phyloP scores from a whole-genome alignment of 2,888 invertebrate genomes.

The Brenthis daphne region DNA sequence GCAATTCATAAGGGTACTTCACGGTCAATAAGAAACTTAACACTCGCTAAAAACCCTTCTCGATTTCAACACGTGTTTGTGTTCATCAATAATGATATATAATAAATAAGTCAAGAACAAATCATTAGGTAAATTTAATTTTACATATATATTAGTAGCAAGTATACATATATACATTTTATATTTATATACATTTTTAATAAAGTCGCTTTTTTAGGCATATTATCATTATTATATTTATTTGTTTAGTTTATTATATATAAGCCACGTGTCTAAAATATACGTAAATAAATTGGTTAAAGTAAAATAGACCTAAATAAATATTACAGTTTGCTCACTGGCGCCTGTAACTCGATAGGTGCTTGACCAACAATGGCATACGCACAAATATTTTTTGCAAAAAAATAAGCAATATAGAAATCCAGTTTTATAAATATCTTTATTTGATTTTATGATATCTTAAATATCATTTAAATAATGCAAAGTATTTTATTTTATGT shows the following conservation, averaged over 20 bases:
- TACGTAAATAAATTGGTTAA: conserved; percentile 21
- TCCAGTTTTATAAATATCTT: conserved; percentile 1
- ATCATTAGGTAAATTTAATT: too few relatives aligned
- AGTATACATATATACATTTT: too few relatives aligned
- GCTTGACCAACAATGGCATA: conserved; percentile 44
- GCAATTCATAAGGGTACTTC: conserved; percentile 76
- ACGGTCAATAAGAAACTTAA: conserved; percentile 68
- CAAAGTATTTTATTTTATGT: background rate
- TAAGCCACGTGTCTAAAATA: conserved; percentile 2
- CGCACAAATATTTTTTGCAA: conserved; percentile 20
- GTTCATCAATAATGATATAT: conserved; percentile 44
- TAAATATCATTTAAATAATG: background rate
- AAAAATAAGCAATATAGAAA: conserved; percentile 18
- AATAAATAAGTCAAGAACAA: background rate
- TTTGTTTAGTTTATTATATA: background rate
- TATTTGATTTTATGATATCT: background rate
- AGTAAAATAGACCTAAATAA: conserved; percentile 59
- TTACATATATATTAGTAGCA: too few relatives aligned
- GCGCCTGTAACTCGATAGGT: conserved; percentile 72
- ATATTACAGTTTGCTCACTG: conserved; percentile 74
- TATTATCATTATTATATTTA: background rate
- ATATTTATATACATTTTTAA: too few relatives aligned
- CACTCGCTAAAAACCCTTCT: conserved; percentile 64
- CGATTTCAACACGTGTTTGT: conserved; percentile 65
- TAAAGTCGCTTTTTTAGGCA: too few relatives aligned